Evolutionary conservation across 1,140 invertebrate species (phyloP).

Genomic region (Hesperophylax magnus): DNA sequence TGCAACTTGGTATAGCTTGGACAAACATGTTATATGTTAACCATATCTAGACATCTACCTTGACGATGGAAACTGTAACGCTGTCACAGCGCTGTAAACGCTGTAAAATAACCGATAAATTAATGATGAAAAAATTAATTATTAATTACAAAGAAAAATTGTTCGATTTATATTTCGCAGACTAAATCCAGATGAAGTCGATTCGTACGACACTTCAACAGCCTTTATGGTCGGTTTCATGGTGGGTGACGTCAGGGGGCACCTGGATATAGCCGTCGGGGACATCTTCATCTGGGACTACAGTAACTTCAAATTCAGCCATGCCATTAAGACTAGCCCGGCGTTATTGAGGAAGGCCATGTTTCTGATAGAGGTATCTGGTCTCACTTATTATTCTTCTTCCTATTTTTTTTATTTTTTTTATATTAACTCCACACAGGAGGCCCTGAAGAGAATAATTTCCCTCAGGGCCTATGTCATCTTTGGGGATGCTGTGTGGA

Average conservation of each 20-base stretch:
- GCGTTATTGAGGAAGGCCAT: conserved; percentile 9
- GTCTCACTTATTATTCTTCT: no score
- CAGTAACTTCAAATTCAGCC: conserved; percentile 21
- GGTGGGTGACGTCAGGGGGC: not conserved
- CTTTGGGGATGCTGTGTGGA: no score
- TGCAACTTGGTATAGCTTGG: no score
- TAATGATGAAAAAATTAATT: not conserved
- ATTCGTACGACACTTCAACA: not conserved
- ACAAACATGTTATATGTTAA: no score
- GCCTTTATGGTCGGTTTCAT: not conserved
- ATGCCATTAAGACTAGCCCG: conserved; percentile 23
- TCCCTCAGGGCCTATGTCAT: no score
- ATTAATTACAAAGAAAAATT: not conserved
- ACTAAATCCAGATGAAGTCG: not conserved
- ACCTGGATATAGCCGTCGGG: not conserved
- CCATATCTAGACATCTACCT: no score
- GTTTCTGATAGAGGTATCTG: conserved; percentile 1
- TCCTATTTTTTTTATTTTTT: no score
- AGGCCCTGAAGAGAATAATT: no score
- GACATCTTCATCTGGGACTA: conserved; percentile 38
- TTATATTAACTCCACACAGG: no score
- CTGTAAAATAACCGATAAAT: not conserved
- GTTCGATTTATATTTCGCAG: not conserved
- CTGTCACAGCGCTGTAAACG: no score
- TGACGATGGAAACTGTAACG: no score